Percentiles rank a stretch among this genome's conserved stretches.
These are phyloP conservation scores for Chromis chromis DNA, from an alignment of 2,797 vertebrate genomes.

Conservation along the genomic window DNA sequence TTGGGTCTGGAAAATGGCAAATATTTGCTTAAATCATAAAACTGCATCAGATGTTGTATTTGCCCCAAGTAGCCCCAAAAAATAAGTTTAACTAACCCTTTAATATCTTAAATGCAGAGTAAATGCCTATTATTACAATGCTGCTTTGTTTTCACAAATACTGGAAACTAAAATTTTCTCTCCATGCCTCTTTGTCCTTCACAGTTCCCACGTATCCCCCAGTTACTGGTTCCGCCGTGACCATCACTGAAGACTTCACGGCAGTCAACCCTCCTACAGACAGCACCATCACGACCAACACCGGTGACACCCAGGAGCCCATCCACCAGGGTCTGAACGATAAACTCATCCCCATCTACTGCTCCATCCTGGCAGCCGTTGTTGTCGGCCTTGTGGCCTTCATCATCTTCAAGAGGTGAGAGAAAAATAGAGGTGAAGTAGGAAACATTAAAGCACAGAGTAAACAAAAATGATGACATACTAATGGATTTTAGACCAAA, in stretches of 20 bases:
- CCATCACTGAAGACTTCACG: neutral
- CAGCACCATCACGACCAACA: constrained; percentile 73
- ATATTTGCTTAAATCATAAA: neutral
- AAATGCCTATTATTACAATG: neutral
- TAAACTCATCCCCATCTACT: constrained; percentile 96
- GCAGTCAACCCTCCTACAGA: constrained; percentile 19
- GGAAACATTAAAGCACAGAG: neutral
- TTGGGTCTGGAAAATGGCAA: neutral
- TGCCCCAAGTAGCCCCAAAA: neutral
- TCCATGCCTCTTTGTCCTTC: constrained; percentile 9
- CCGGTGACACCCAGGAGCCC: constrained; percentile 83
- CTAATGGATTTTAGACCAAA: neutral
- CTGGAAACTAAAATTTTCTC: neutral
- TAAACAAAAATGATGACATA: neutral
- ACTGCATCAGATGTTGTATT: too few relatives aligned
- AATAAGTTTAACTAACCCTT: too few relatives aligned
- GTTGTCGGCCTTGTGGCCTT: constrained; percentile 94
- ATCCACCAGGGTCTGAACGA: constrained; percentile 84
- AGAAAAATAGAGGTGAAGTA: neutral
- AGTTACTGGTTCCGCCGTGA: constrained; percentile 35
- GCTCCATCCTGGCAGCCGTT: constrained; percentile 94
- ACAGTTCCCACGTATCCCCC: constrained; percentile 51
- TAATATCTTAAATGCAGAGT: too few relatives aligned
- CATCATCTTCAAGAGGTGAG: constrained; percentile 94
- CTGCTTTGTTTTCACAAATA: constrained; percentile 14